phyloP scores from a whole-genome alignment of 2,888 invertebrate genomes.

The Volucella zonaria region DNA sequence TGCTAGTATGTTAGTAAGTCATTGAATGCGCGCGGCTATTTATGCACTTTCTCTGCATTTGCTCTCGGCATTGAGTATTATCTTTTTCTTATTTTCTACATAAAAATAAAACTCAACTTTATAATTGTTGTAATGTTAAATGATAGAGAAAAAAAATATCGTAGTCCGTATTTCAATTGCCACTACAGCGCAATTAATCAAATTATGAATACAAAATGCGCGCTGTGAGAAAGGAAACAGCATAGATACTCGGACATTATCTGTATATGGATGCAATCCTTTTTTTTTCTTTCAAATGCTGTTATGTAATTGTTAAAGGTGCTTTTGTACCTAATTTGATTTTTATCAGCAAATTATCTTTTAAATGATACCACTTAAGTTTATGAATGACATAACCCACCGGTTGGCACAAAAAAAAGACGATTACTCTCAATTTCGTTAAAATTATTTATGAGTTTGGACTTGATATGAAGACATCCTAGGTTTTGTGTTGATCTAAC shows the following conservation, averaged over 20 bases:
- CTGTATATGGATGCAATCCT: slow-evolving; percentile 6
- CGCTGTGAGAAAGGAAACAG: neutral
- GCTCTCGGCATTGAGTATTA: slow-evolving; percentile 9
- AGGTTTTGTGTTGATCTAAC: no score
- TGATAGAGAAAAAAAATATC: slow-evolving; percentile 11
- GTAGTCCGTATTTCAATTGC: slow-evolving; percentile 47
- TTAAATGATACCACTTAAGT: no score
- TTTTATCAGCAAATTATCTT: neutral
- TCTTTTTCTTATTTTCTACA: neutral
- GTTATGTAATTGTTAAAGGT: slow-evolving; percentile 26
- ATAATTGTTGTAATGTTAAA: slow-evolving; percentile 4
- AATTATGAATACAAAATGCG: slow-evolving; percentile 41
- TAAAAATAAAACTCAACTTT: slow-evolving; percentile 15
- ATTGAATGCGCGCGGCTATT: slow-evolving; percentile 39
- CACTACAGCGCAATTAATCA: slow-evolving; percentile 55
- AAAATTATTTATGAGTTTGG: no score
- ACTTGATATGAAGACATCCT: no score
- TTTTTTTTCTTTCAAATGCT: slow-evolving; percentile 4
- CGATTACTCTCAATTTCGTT: no score
- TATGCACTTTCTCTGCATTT: slow-evolving; percentile 49
- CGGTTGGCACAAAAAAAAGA: no score
- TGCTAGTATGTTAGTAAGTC: slow-evolving; percentile 39
- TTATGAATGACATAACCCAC: no score
- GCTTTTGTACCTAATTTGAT: neutral
- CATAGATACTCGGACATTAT: neutral